These are phyloP conservation scores for Pygoscelis antarcticus DNA, from an alignment of 2,113 vertebrate genomes.

Conservation along the genomic window DNA sequence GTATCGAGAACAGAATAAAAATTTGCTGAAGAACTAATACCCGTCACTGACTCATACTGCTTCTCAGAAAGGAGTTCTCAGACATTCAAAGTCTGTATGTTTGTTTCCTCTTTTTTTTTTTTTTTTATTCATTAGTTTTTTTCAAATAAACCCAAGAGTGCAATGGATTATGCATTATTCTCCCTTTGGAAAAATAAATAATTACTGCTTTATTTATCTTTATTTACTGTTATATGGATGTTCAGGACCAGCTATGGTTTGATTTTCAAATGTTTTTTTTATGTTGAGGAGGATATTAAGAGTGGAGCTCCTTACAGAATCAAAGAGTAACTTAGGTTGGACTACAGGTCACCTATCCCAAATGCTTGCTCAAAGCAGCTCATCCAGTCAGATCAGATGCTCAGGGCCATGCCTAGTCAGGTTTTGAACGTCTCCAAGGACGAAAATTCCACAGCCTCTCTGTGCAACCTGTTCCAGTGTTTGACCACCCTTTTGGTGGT, in stretches of 20 bases:
- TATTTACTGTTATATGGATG: neutral
- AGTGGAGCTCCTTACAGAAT: neutral
- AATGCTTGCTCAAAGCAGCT: neutral
- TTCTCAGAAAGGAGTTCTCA: neutral
- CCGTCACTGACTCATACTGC: neutral
- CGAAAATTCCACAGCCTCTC: neutral
- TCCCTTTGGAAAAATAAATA: neutral
- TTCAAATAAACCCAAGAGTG: neutral
- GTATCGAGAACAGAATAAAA: neutral
- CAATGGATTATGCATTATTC: neutral
- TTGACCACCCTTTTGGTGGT: neutral
- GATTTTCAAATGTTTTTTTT: neutral
- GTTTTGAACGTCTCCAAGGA: neutral
- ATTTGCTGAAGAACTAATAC: neutral
- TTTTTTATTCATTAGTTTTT: neutral
- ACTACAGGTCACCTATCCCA: neutral
- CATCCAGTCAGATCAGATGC: neutral
- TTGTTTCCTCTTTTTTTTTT: neutral
- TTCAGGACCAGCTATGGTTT: neutral
- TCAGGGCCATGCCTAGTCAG: neutral
- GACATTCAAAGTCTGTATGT: neutral
- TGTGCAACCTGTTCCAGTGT: neutral
- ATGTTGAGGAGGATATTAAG: neutral
- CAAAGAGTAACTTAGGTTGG: neutral
- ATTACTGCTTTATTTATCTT: neutral